These are phyloP conservation scores for Himalopsyche japonica DNA, from an alignment of 2,888 invertebrate species.

Conservation along the genomic window DNA sequence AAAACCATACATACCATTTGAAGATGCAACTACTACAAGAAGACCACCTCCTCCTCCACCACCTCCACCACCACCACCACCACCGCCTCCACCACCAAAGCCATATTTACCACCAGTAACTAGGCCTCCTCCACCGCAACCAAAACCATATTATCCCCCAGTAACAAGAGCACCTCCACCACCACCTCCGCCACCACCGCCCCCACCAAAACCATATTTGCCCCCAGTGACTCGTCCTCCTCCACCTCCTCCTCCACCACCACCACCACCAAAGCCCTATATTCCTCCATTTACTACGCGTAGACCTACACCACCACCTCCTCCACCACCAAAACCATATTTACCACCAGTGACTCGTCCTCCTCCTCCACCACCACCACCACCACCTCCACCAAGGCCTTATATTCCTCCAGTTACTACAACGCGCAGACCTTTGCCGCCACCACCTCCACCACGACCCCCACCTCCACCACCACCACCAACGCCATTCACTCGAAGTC, in stretches of 20 bases:
- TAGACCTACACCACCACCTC: conserved; percentile 40
- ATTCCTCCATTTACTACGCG: not conserved
- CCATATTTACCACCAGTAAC: not conserved
- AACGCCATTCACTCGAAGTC: conserved; percentile 15
- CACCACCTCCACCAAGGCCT: conserved; percentile 22
- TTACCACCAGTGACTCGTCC: not conserved
- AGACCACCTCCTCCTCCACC: conserved; percentile 25
- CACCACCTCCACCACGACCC: conserved; percentile 16
- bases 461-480: conserved; percentile 10
- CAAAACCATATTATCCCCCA: not conserved
- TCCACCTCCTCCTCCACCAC: conserved; percentile 41
- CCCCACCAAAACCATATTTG: conserved; percentile 36
- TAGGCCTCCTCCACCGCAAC: conserved; percentile 38
- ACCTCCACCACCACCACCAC: conserved; percentile 21
- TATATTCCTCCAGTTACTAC: conserved; percentile 4
- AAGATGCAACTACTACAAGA: conserved; percentile 4
- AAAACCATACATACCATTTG: conserved; percentile 30
- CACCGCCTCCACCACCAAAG: conserved; percentile 23
- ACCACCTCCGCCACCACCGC: conserved; percentile 39
- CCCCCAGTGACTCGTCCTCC: conserved; percentile 42
- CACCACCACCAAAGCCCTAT: conserved; percentile 32
- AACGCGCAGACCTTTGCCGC: conserved; percentile 37
- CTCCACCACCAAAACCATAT: conserved; percentile 30
- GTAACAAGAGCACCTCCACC: conserved; percentile 16
- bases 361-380: conserved; percentile 40